Evolutionary conservation across 2,888 invertebrate genomes (phyloP).

Genomic region (Dryocosmus kuriphilus): DNA sequence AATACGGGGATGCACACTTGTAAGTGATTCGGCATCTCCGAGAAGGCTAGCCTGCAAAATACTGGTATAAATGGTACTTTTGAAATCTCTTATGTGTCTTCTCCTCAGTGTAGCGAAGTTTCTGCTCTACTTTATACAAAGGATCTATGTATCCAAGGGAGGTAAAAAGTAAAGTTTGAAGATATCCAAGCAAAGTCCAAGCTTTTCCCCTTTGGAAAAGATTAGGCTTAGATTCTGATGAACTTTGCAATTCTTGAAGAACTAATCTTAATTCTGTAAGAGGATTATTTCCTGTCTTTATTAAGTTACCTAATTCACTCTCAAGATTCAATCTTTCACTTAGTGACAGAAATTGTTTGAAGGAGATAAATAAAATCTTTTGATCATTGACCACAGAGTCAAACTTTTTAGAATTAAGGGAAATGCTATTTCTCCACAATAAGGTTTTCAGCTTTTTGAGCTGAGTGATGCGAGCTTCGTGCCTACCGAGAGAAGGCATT

Average conservation of each 20-base stretch:
- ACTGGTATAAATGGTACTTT: conserved; percentile 80
- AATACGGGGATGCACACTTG: conserved; percentile 62
- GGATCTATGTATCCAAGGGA: conserved; percentile 84
- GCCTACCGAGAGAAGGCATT: conserved; percentile 79
- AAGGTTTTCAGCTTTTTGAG: conserved; percentile 79
- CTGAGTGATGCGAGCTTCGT: conserved; percentile 78
- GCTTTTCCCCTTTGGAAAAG: conserved; percentile 62
- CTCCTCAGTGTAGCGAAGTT: conserved; percentile 84
- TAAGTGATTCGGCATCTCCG: conserved; percentile 72
- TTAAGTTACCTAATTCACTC: conserved; percentile 42
- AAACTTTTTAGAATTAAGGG: conserved; percentile 78
- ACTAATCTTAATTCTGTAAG: conserved; percentile 53
- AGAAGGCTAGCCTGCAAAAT: conserved; percentile 79
- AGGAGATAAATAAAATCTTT: conserved; percentile 57
- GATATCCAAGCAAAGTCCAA: conserved; percentile 70
- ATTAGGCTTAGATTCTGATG: conserved; percentile 9
- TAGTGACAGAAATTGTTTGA: conserved; percentile 58
- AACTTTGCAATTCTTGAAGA: conserved; percentile 45
- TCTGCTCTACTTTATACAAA: conserved; percentile 86
- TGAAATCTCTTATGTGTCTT: conserved; percentile 83
- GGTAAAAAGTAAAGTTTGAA: conserved; percentile 68
- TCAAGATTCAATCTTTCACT: conserved; percentile 50
- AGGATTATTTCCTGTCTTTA: conserved; percentile 44
- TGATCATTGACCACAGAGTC: conserved; percentile 73
- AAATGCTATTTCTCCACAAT: conserved; percentile 82